A percentile compares a stretch with the other conserved stretches of the same genome.
phyloP scores from a whole-genome alignment of 2,888 invertebrate species.

The Automeris io region DNA sequence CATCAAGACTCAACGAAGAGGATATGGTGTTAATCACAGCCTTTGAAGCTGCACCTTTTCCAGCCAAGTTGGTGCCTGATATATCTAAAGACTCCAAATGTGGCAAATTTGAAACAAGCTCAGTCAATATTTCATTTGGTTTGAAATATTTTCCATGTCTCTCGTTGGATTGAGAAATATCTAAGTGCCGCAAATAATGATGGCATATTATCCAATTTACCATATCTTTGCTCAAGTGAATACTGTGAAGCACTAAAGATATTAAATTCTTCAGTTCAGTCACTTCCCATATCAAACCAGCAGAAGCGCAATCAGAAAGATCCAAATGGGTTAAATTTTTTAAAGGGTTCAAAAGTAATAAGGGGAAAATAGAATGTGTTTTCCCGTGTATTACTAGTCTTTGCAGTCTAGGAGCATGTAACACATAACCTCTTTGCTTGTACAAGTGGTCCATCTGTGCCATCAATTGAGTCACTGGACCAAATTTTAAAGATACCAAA shows the following conservation, averaged over 20 bases:
- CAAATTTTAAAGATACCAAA: conserved; percentile 83
- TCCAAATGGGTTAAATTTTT: conserved; percentile 82
- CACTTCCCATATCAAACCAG: conserved; percentile 82
- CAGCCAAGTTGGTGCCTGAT: conserved; percentile 96
- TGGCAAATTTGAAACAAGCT: conserved; percentile 85
- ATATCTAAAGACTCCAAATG: conserved; percentile 91
- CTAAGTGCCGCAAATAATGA: conserved; percentile 82
- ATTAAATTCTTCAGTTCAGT: conserved; percentile 81
- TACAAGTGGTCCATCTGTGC: conserved; percentile 63
- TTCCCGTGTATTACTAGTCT: conserved; percentile 77
- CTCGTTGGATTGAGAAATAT: conserved; percentile 87
- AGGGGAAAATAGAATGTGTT: conserved; percentile 59
- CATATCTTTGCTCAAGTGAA: conserved; percentile 80
- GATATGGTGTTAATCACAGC: conserved; percentile 27
- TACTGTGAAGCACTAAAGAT: conserved; percentile 89
- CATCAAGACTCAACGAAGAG: conserved; percentile 33
- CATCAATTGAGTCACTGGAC: conserved; percentile 80
- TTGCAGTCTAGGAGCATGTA: conserved; percentile 78
- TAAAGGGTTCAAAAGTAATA: conserved; percentile 78
- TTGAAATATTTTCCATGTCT: conserved; percentile 84
- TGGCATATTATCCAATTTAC: conserved; percentile 79
- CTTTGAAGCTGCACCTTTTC: conserved; percentile 84
- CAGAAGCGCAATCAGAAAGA: conserved; percentile 80
- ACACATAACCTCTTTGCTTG: conserved; percentile 66
- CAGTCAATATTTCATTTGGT: conserved; percentile 83